Percentiles rank a stretch among this genome's conserved stretches.
These are phyloP conservation scores for human (Homo sapiens) DNA, from an alignment of 2,113 vertebrate genomes.

Conservation along the genomic window GRCh38 chr3:62694001-62694500, in stretches of 20 bases:
- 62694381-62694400: slow-evolving; percentile 26
- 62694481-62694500: not conserved
- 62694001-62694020: not conserved
- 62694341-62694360: slow-evolving; percentile 29
- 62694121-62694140: not conserved
- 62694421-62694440: not conserved
- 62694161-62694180: not conserved
- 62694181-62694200: not conserved
- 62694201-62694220: not conserved
- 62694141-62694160: not conserved
- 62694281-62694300: not conserved
- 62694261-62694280: slow-evolving; percentile 11
- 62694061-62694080: too few relatives aligned
- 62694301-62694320: not conserved
- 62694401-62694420: slow-evolving; percentile 16
- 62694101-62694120: not conserved
- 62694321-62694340: not conserved
- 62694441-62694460: not conserved
- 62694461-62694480: not conserved
- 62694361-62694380: slow-evolving; percentile 49
- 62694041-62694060: not conserved
- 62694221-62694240: not conserved
- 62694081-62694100: rapidly evolving
- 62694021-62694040: too few relatives aligned
- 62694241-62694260: not conserved